phyloP scores from a whole-genome alignment of 2,888 invertebrate species.

The Apamea epomidion region DNA sequence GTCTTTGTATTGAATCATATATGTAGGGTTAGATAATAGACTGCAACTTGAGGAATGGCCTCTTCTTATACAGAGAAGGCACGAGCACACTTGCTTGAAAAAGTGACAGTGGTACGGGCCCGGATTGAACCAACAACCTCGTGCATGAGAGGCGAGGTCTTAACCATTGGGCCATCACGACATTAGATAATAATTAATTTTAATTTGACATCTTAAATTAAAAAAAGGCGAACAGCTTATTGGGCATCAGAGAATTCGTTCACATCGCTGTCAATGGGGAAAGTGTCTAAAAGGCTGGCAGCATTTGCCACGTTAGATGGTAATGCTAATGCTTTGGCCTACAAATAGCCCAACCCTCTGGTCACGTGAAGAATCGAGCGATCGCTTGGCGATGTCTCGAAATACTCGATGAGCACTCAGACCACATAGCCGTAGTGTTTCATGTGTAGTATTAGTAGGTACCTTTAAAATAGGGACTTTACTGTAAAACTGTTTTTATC shows the following conservation, averaged over 20 bases:
- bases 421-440: not conserved
- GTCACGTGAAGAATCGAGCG: not conserved
- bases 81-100: not conserved
- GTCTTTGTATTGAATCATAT: slow-evolving; percentile 73
- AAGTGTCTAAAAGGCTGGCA: not conserved
- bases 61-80: not conserved
- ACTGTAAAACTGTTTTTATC: slow-evolving; percentile 7
- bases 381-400: not conserved
- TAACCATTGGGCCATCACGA: not conserved
- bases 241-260: not conserved
- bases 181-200: not conserved
- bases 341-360: not conserved
- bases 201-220: not conserved
- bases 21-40: slow-evolving; percentile 33
- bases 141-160: not conserved
- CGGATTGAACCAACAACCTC: not conserved
- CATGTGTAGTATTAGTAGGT: slow-evolving; percentile 44
- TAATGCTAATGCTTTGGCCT: not conserved
- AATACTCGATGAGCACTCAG: not conserved
- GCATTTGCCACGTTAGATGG: not conserved
- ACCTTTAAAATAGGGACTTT: not conserved
- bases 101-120: not conserved
- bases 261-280: no score
- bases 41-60: not conserved
- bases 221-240: not conserved